Conservation (phyloP, 2,113 vertebrate species). For the Oncorhynchus tshawytscha region DNA sequence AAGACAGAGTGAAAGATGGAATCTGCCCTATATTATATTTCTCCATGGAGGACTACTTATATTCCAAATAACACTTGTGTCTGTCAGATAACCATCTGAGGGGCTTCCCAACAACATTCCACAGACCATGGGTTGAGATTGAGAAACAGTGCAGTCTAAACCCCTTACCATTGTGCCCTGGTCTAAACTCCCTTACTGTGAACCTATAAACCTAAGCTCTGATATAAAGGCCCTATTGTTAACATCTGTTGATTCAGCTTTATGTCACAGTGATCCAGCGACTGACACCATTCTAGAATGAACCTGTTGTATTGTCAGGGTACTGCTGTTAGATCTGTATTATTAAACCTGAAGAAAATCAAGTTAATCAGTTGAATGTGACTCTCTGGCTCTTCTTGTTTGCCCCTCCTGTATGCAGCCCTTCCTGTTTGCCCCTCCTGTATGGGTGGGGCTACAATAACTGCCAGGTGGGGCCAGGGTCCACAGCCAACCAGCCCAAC, state of each 20-base stretch:
- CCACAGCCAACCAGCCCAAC: slow-evolving; percentile 91
- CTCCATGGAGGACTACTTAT: no score
- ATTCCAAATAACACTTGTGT: no score
- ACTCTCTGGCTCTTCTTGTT: background rate
- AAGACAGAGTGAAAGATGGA: no score
- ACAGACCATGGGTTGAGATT: no score
- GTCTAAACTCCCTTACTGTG: slow-evolving; percentile 25
- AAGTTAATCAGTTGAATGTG: background rate
- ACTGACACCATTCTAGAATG: background rate
- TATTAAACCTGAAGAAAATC: no score
- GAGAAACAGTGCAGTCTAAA: background rate
- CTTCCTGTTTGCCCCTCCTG: slow-evolving; percentile 35
- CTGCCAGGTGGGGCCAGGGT: slow-evolving; percentile 95
- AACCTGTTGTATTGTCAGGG: background rate
- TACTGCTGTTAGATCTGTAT: no score
- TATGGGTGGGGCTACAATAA: slow-evolving; percentile 98
- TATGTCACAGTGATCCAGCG: background rate
- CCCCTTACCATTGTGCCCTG: slow-evolving; percentile 26
- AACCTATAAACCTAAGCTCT: slow-evolving; percentile 5
- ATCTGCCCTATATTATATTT: no score
- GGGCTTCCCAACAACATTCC: no score
- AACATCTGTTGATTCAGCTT: background rate
- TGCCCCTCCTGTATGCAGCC: no score
- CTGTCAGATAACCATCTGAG: no score
- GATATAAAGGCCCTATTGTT: slow-evolving; percentile 27